Base-by-base conservation (phyloP, 1,140 invertebrate genomes). In the Drosophila dunni region DNA sequence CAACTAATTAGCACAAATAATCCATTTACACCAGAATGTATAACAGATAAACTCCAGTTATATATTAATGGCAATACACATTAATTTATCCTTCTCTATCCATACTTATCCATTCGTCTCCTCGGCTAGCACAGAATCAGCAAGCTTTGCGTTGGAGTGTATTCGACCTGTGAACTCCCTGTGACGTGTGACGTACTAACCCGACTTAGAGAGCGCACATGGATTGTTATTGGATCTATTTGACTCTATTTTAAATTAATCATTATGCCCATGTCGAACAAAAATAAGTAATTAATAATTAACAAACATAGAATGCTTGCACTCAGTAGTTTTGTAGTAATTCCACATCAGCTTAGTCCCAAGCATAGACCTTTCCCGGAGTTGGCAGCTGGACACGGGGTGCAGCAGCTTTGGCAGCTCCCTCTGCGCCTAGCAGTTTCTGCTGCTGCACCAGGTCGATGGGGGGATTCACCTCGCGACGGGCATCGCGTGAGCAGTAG, bases 401-500 rank as follows among this genome's bases (percentile, higher is more conserved):
- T 5, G 3, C 24, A 29, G 24, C 24, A 13, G 24, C n/a, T 48
- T 89, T 88, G 3, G 76, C 42, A 13, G 53, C 76, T 2, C 38
- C 50, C 33, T 51, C 54, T 38, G 71, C 75, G 20, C 72, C 70
- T 20, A 91, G 24, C 13, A 90, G 63, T 53, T 78, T 69, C 20
- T 86, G 76, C 24, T 91, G 70, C 36, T 93, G 90, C 42, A 93
- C 93, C 50, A 96, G 70, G 62, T 95, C 93, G 40, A 94, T 75
- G 9, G 97, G 96, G 10, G 96, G 96, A 48, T 90, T 68, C 10
- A 96, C 95, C 91, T 96, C 95, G 62, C 96, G 93, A 69, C 97
- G 94, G 0, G 92, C 96, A 94, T 98, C 97, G 81, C 97, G 94
- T 1, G 92, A 93, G 78, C 93, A 96, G 82, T 98, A 98, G 86